Base-by-base conservation (phyloP, 1,140 invertebrate genomes). In the Phenacoccus solenopsis region DNA sequence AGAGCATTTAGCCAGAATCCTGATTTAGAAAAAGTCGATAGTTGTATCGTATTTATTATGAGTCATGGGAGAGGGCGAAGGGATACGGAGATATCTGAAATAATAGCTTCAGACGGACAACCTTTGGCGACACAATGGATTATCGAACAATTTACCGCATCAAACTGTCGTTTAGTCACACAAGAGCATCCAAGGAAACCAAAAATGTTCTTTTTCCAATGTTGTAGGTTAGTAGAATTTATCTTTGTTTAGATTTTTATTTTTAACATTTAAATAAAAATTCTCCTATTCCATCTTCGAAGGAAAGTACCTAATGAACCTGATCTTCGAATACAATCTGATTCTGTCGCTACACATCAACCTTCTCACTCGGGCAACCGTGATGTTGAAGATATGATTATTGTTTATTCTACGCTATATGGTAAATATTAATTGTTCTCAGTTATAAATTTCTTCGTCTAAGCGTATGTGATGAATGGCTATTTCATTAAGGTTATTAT, bases 141-240 rank as follows among this genome's bases (percentile, higher is more conserved):
- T 49, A 61, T 70, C 35, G 64, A 72, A 22, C 67, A 69, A 69
- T 72, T 72, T 61, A 30, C 24, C 0, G n/a, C 21, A 0, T 13
- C 28, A 5, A 30, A 61, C n/a, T 7, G 16, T 24, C 9, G n/a
- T 24, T 49, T 49, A 4, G 22, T 49, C 5, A 9, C 21, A 20
- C 1, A 20, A 30, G 49, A 64, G n/a, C n/a, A n/a, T n/a, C n/a
- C n/a, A n/a, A n/a, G 25, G 57, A 69, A 68, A 64, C 72, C 72
- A 20, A 72, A 70, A 35, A 68, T 72, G 20, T 72, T 72, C 57
- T 72, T 72, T 32, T 35, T 72, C n/a, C 71, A 72, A 68, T 61
- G 69, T 0, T 72, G 72, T 28, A 38, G 72, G 72, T 72, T 68
- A 30, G 67, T 13, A 25, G 10, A 49, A 49, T 9, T n/a, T n/a